Base-by-base conservation (phyloP, 1,140 invertebrate genomes). In the Drosophila miranda region DNA sequence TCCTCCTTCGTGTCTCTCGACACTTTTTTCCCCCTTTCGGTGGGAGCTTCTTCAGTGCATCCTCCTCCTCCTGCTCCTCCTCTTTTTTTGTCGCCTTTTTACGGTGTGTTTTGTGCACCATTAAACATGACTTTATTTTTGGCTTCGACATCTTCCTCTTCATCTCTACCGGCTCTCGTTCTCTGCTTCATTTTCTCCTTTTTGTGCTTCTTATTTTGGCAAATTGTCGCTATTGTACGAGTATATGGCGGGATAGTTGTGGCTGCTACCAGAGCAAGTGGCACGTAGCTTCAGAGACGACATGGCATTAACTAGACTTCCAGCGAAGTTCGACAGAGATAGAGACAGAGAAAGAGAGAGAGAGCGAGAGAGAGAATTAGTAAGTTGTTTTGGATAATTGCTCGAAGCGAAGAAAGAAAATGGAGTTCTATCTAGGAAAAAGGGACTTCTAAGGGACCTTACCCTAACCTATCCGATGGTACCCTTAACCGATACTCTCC, bases 81-180 rank as follows among this genome's bases (percentile, higher is more conserved):
- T 48, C 56, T 41, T 53, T 49, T 63, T 30, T 53, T 57, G 34
- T 56, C 42, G 34, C 60, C 34, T 55, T 54, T 73, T 67, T 75
- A 55, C 62, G 71, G 55, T 44, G 61, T 75, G 44, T 75, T 75
- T 74, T 75, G 61, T 75, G 71, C 72, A 55, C 71, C 71, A 75
- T 75, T 75, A 75, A 75, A 75, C 71, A 75, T 67, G 72, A 58
- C 61, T 75, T 74, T 67, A 75, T 58, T 75, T 57, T 68, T 68
- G 62, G 64, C 64, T 67, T 68, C 43, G 23, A 16, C 62, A 56
- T 41, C 53, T 55, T 55, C 14, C 42, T 43, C 34, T 38, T 3
- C 34, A 38, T 23, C 46, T 38, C 38, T 7, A 9, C 21, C 38
- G 30, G 23, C 14, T 54, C 19, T 34, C 30, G 8, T 9, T 9